Evolutionary conservation across 2,888 invertebrate genomes (phyloP).

Genomic region (Hypena proboscidalis): DNA sequence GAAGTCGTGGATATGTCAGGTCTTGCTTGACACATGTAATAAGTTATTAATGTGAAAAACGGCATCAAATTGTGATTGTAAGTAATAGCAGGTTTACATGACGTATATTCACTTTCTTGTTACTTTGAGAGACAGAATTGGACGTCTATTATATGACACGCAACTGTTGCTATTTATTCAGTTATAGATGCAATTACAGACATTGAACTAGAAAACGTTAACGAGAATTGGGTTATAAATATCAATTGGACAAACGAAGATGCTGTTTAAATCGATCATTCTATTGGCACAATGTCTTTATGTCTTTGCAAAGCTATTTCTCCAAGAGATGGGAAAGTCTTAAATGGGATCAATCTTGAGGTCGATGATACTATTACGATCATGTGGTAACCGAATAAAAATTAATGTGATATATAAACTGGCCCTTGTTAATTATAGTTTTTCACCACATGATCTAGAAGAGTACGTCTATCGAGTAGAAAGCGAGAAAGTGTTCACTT

Average conservation of each 20-base stretch:
- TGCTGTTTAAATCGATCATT: background rate
- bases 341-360: background rate
- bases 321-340: background rate
- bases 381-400: background rate
- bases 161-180: slow-evolving; percentile 23
- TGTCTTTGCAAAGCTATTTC: no score
- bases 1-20: no score
- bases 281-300: background rate
- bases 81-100: slow-evolving; percentile 22
- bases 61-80: slow-evolving; percentile 23
- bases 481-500: slow-evolving; percentile 40
- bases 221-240: slow-evolving; percentile 12
- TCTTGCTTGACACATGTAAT: no score
- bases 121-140: slow-evolving; percentile 15
- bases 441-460: slow-evolving; percentile 27
- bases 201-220: slow-evolving; percentile 30
- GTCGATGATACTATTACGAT: slow-evolving; percentile 8
- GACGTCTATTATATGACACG: slow-evolving; percentile 25
- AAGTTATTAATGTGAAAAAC: slow-evolving; percentile 15
- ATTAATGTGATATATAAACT: background rate
- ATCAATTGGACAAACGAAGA: background rate
- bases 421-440: slow-evolving; percentile 16
- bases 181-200: slow-evolving; percentile 22
- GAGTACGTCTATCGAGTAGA: slow-evolving; percentile 41
- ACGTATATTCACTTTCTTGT: slow-evolving; percentile 35